These are phyloP conservation scores for Corythaeola cristata DNA, from an alignment of 2,113 vertebrate species.

Conservation along the genomic window DNA sequence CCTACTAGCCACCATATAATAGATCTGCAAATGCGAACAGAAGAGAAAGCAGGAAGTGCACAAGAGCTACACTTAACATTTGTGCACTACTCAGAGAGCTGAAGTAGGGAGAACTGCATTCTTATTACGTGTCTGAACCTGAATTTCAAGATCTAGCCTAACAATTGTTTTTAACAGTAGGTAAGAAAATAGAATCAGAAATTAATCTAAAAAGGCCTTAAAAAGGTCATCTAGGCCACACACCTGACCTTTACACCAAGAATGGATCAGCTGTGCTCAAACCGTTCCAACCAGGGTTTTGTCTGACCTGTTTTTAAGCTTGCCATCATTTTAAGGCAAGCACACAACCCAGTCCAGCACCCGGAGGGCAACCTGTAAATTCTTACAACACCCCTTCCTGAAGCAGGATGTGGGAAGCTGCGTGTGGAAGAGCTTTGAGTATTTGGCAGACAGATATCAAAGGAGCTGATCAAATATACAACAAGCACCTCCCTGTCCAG, in stretches of 20 bases:
- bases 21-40: background rate
- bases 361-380: background rate
- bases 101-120: background rate
- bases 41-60: background rate
- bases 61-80: background rate
- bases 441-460: background rate
- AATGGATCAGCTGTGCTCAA: background rate
- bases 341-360: background rate
- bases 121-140: background rate
- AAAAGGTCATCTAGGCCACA: background rate
- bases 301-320: background rate
- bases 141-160: background rate
- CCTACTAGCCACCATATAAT: constrained; percentile 45
- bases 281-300: background rate
- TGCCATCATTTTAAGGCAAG: background rate
- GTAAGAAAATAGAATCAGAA: background rate
- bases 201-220: background rate
- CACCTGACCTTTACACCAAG: background rate
- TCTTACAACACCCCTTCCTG: background rate
- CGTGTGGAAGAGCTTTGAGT: background rate
- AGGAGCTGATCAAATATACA: background rate
- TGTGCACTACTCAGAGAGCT: background rate
- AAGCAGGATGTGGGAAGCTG: background rate
- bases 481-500: background rate
- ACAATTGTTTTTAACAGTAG: background rate